Evolutionary conservation across 2,888 invertebrate species (phyloP), one percentile per base, ranked within the genome.

Genomic region (Nycteola revayana): DNA sequence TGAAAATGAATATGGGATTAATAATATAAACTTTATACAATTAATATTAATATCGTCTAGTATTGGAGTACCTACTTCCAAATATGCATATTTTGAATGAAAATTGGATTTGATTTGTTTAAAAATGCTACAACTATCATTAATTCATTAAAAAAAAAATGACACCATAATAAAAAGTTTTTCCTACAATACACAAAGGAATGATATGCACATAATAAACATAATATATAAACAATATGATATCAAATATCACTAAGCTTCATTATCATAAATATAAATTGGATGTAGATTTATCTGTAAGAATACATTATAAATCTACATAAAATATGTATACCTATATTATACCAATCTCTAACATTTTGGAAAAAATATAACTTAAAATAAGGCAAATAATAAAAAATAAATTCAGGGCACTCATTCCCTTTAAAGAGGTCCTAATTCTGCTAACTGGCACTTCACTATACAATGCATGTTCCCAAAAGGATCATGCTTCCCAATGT

Each of bases 381-480:
- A 43, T 46, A 57, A 47, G 38, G 38, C 36, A 42, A 48, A 32
- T 35, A 43, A 58, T 47, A 43, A 50, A 36, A 53, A 45, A 5
- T 21, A 21, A 52, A 50, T 42, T 48, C 51, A 49, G 63, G 46
- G 53, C 59, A 62, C 51, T 65, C 41, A 61, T 60, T 57, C 60
- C 54, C 60, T 52, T 58, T 48, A 46, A 60, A 48, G 28, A 58
- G 57, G 60, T 62, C 63, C 65, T 68, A 55, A 61, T 56, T 54
- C 51, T 39, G 18, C 51, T 45, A 39, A 41, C 14, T 14, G 14
- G 5, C 14, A 14, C 5, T 14, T 14, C 14, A 14, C 14, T 14
- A 14, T 14, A 2, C 14, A 14, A 14, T 5, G 14, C 5, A 14
- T 14, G 14, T 14, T 14, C 2, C 2, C 14, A 14, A 14, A 14